These are phyloP conservation scores for Pyrrhia umbra DNA, from an alignment of 2,888 invertebrate genomes.

Conservation along the genomic window DNA sequence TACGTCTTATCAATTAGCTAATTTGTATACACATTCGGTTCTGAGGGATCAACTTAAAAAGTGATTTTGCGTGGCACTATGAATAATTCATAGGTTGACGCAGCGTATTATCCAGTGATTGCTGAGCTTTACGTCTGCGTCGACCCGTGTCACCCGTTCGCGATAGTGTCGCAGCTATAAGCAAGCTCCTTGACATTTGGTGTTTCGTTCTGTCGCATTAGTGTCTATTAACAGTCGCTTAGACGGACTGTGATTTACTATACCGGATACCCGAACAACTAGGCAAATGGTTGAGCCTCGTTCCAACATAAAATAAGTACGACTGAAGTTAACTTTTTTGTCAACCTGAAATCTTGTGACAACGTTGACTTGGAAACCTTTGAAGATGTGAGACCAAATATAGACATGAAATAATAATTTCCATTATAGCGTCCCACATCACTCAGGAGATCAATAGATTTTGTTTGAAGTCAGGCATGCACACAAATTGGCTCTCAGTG, in stretches of 20 bases:
- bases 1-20: conserved; percentile 48
- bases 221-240: conserved; percentile 55
- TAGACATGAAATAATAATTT: conserved; percentile 26
- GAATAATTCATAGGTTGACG: conserved; percentile 70
- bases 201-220: conserved; percentile 46
- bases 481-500: conserved; percentile 31
- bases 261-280: conserved; percentile 1
- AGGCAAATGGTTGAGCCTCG: not conserved
- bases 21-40: conserved; percentile 52
- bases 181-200: conserved; percentile 45
- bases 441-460: conserved; percentile 17
- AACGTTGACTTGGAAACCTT: conserved; percentile 11
- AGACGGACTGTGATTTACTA: conserved; percentile 36
- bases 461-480: conserved; percentile 37
- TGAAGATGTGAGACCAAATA: conserved; percentile 15
- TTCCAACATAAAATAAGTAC: not conserved
- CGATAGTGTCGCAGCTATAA: conserved; percentile 38
- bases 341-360: not conserved
- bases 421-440: conserved; percentile 6
- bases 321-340: not conserved
- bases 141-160: conserved; percentile 62
- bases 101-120: conserved; percentile 55
- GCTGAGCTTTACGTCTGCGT: conserved; percentile 49
- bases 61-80: conserved; percentile 61
- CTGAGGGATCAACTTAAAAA: conserved; percentile 59